Percentiles rank a stretch among this genome's conserved stretches.
phyloP scores from a whole-genome alignment of 2,113 vertebrate genomes.

The Uria lomvia region DNA sequence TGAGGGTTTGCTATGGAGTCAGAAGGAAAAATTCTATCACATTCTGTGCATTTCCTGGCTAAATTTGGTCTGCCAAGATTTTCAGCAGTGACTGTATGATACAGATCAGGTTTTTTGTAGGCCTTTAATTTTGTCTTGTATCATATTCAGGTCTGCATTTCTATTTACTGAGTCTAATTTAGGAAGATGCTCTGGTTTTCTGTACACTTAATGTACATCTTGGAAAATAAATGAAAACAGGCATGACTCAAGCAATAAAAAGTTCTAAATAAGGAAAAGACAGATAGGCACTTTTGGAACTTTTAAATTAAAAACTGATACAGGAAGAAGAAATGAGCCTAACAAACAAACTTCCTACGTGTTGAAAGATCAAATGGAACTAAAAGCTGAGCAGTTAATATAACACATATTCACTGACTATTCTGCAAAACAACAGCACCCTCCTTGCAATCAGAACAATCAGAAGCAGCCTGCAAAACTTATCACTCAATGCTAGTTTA shows the following conservation, averaged over 20 bases:
- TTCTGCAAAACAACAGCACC: not conserved
- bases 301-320: conserved; percentile 53
- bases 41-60: not conserved
- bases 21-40: not conserved
- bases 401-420: not conserved
- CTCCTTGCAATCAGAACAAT: not conserved
- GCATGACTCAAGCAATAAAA: not conserved
- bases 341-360: conserved; percentile 13
- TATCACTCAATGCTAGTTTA: not conserved
- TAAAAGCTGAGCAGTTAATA: conserved; percentile 7
- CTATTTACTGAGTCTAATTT: not conserved
- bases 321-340: conserved; percentile 12
- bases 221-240: conserved; percentile 42
- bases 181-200: not conserved
- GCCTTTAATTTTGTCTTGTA: not conserved
- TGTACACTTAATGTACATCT: not conserved
- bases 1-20: not conserved
- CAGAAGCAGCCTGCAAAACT: not conserved
- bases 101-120: not conserved
- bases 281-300: not conserved
- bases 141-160: not conserved
- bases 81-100: not conserved
- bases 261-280: conserved; percentile 26
- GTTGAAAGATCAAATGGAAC: conserved; percentile 37
- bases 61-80: not conserved